Percentiles rank a stretch among this genome's conserved stretches.
These are phyloP conservation scores for Clarias pachynema DNA, from an alignment of 2,797 vertebrate genomes.

Conservation along the genomic window DNA sequence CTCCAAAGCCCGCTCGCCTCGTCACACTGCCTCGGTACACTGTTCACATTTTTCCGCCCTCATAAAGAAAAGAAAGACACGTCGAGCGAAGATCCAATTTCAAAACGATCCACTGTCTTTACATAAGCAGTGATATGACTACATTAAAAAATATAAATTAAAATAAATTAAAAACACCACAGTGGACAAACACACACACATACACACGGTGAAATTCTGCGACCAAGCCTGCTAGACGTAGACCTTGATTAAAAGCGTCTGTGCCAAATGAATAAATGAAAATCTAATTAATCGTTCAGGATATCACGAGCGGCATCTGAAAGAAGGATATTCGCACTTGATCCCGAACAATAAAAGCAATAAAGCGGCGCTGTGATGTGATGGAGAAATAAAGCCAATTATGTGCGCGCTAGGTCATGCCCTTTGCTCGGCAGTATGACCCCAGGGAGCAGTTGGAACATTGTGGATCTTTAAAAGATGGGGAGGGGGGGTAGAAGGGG, in stretches of 20 bases:
- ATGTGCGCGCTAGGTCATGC: conserved; percentile 45
- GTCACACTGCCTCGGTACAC: conserved; percentile 17
- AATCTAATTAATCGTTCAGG: conserved; percentile 6
- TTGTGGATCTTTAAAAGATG: conserved; percentile 50
- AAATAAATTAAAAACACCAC: too few species aligned
- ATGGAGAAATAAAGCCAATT: conserved; percentile 55
- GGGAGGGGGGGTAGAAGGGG: conserved; percentile 33
- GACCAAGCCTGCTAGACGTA: background rate
- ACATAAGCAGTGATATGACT: conserved; percentile 14
- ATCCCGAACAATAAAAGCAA: conserved; percentile 41
- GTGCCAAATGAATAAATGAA: conserved; percentile 15
- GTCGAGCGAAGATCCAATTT: conserved; percentile 11
- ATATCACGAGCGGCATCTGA: conserved; percentile 29
- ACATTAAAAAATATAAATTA: background rate
- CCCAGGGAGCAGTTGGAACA: conserved; percentile 54
- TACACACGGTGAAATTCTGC: background rate
- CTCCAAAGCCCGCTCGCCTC: conserved; percentile 37
- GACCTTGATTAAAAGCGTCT: background rate
- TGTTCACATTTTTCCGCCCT: conserved; percentile 14
- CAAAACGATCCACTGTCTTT: conserved; percentile 10
- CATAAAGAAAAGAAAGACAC: conserved; percentile 26
- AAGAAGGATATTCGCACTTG: conserved; percentile 22
- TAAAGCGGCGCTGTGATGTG: conserved; percentile 43
- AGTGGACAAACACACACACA: background rate
- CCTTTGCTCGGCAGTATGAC: conserved; percentile 49